Percentiles rank a stretch among this genome's conserved stretches.
Evolutionary conservation across 2,113 vertebrate species (phyloP).

Genomic region (Ceyx melanurus): DNA sequence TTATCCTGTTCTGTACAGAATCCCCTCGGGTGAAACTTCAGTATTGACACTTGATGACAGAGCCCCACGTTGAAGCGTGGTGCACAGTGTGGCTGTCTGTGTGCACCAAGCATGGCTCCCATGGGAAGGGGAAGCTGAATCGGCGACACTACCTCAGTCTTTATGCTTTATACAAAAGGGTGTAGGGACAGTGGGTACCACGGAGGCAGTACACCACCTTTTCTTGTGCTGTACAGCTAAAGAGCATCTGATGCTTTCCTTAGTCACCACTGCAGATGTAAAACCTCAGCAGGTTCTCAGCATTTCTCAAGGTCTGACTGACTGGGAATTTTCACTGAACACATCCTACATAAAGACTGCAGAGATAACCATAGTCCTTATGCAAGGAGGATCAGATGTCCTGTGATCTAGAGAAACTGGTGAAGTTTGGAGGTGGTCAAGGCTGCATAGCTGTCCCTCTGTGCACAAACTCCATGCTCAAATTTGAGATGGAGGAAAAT

Average conservation of each 20-base stretch:
- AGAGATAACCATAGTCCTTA: not conserved
- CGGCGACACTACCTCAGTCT: not conserved
- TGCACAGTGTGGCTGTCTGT: not conserved
- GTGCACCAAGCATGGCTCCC: accelerated
- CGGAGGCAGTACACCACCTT: not conserved
- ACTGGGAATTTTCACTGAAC: not conserved
- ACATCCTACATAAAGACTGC: no score
- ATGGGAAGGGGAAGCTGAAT: not conserved
- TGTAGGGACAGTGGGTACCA: accelerated
- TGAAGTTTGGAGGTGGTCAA: not conserved
- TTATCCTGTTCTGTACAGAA: not conserved
- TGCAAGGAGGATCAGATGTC: not conserved
- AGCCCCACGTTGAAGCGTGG: not conserved
- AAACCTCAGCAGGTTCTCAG: not conserved
- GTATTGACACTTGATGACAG: accelerated
- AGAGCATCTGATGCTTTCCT: not conserved
- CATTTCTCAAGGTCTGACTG: not conserved
- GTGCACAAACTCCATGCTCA: accelerated
- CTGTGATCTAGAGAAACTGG: not conserved
- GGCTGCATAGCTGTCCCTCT: not conserved
- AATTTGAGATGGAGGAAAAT: not conserved
- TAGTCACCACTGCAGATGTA: not conserved
- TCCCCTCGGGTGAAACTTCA: not conserved
- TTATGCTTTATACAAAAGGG: not conserved
- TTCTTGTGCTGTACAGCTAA: not conserved